A percentile compares a stretch with the other conserved stretches of the same genome.
phyloP scores from a whole-genome alignment of 2,113 vertebrate genomes.

The Cranoglanis bouderius region DNA sequence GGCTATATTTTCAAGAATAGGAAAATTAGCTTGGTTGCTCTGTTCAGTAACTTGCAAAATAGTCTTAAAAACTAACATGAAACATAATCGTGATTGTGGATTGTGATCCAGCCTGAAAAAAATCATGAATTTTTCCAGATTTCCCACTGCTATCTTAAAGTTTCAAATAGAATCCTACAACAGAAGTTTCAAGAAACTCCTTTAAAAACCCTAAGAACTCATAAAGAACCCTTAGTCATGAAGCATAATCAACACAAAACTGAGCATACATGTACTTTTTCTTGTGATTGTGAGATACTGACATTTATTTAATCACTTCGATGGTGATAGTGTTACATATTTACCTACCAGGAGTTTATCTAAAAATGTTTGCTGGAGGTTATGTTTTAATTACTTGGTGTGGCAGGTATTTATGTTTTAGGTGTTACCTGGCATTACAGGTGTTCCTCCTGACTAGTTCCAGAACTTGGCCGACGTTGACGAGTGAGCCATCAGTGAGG shows the following conservation, averaged over 20 bases:
- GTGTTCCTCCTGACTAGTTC: conserved; percentile 86
- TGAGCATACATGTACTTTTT: neutral
- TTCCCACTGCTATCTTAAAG: neutral
- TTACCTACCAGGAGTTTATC: neutral
- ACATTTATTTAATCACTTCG: neutral
- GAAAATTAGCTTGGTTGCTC: too few relatives aligned
- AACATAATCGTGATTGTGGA: too few relatives aligned
- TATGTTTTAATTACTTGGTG: neutral
- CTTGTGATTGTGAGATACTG: neutral
- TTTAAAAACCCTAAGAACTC: neutral
- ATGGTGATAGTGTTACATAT: neutral
- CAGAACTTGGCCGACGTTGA: conserved; percentile 75
- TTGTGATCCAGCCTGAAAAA: neutral
- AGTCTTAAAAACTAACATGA: too few relatives aligned
- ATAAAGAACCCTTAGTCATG: neutral
- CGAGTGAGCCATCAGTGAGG: conserved; percentile 70
- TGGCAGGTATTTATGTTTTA: neutral
- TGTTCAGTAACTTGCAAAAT: too few relatives aligned
- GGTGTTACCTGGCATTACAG: conserved; percentile 80
- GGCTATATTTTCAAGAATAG: too few relatives aligned
- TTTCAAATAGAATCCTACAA: neutral
- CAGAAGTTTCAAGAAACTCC: neutral
- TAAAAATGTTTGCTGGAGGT: neutral
- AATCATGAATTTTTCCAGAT: neutral
- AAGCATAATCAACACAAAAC: neutral